These are phyloP conservation scores for Netelia fuscicornis DNA, from an alignment of 2,888 invertebrate genomes.

Conservation along the genomic window DNA sequence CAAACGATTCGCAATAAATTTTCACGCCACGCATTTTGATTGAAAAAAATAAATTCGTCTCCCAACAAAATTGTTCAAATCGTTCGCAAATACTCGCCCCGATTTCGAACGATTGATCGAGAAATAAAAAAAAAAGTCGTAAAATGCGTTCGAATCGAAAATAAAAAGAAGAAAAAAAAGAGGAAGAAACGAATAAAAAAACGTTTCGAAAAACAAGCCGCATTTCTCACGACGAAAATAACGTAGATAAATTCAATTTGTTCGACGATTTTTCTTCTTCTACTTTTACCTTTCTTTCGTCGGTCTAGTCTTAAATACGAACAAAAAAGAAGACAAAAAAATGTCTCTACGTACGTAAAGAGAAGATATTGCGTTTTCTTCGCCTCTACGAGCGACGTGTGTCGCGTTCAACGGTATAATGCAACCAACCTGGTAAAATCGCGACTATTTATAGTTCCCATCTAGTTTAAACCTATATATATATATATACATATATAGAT, in stretches of 20 bases:
- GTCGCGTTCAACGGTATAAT: conserved; percentile 59
- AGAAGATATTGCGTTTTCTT: conserved; percentile 5
- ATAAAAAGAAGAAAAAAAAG: neutral
- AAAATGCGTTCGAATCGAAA: neutral
- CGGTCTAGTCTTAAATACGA: neutral
- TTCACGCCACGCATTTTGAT: neutral
- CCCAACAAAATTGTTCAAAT: neutral
- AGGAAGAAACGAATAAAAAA: neutral
- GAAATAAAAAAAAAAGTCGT: neutral
- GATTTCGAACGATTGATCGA: neutral
- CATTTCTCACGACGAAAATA: too few species aligned
- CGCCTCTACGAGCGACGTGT: conserved; percentile 17
- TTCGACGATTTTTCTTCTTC: too few species aligned
- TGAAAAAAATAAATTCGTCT: too few species aligned
- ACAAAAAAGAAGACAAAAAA: neutral
- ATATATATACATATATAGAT: conserved; percentile 1
- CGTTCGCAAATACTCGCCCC: neutral
- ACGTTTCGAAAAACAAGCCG: neutral
- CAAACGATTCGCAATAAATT: conserved; percentile 32
- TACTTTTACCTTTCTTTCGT: neutral
- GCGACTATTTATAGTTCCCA: conserved; percentile 59
- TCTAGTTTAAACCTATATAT: neutral
- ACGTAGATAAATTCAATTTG: too few species aligned
- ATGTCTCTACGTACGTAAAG: neutral
- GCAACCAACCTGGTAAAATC: conserved; percentile 45